Evolutionary conservation across 1,140 invertebrate genomes (phyloP), one percentile per base, ranked within the genome.

Genomic region (Ceratina calcarata): DNA sequence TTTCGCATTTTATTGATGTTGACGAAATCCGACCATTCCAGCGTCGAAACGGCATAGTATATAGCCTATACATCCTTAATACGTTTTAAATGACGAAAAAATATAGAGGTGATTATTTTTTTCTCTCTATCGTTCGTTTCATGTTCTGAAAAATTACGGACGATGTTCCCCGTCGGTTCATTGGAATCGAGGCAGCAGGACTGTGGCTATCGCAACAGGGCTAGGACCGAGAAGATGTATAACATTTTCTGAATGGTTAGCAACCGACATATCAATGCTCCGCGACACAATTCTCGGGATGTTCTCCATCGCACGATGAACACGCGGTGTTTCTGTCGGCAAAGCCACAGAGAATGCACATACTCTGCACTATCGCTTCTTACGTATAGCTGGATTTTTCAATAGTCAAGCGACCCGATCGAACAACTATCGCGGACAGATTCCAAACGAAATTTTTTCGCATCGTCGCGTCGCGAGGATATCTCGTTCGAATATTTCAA

Each of bases 171-270:
- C 53, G 20, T 76, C 61, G 74, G 3, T 10, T 24, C n/a, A 45
- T 37, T 60, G 66, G 22, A 62, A 70, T 78, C 75, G 75, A 70
- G n/a, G 51, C 32, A 20, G n/a, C 64, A 13, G 73, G 61, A 37
- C n/a, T 24, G 16, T 15, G 64, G 53, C 24, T 22, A 62, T 70
- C 55, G 75, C 66, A 70, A 24, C 51, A 53, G 24, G 60, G 69
- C 13, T 16, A 16, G 32, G 32, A 65, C 71, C 51, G 60, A 65
- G 58, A 61, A 65, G 73, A 65, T 24, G 69, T 78, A 78, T 49
- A 75, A 67, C 66, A 76, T 78, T 78, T 78, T 78, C 69, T 73
- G 77, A 78, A 61, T 65, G 77, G 77, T 72, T 78, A 64, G 69
- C 55, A 72, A 24, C 20, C 24, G 16, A 20, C 18, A 73, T 58